Evolutionary conservation across 1,140 invertebrate genomes (phyloP), one percentile per base, ranked within the genome.

Genomic region (Drosophila navojoa): DNA sequence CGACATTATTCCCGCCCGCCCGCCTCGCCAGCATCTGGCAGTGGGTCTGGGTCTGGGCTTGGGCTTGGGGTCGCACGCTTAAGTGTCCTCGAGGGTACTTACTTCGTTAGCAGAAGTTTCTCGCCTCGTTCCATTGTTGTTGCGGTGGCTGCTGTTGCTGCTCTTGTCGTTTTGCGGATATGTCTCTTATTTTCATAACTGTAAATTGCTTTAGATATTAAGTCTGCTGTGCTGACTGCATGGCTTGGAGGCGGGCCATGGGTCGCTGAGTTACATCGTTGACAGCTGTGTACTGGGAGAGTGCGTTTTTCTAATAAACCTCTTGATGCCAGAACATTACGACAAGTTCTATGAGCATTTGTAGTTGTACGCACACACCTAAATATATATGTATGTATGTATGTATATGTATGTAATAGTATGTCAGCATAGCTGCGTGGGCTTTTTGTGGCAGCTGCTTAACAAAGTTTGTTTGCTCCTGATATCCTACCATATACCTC

Each of bases 201-300:
- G 90, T 91, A 91, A 91, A 91, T 91, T 91, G 90, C 90, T 91
- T 91, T 81, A 81, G 85, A 91, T 91, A 91, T 91, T 91, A 91
- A 91, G 90, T 74, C 76, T 74, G 70, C 67, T 73, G 54, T 80
- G 66, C 70, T 68, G 54, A 61, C 66, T 84, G 66, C 71, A 9
- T 27, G 53, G 45, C 52, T 50, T 45, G 70, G 52, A 27, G 52
- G 27, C 5, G n/a, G 40, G 22, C 9, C 19, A 45, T 5, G 10
- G 50, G 10, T 1, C n/a, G 50, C 4, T 16, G 25, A n/a, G 1
- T 27, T 16, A 7, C n/a, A 9, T 40, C 44, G 9, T 19, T 38
- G 44, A 47, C 5, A 50, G 25, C 38, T 68, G 60, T 38, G 57
- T 22, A 62, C 44, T 64, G 44, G 35, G 66, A 70, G 76, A 70